Evolutionary conservation across 1,140 invertebrate genomes (phyloP), one percentile per base, ranked within the genome.

Genomic region (Drosophila persimilis): DNA sequence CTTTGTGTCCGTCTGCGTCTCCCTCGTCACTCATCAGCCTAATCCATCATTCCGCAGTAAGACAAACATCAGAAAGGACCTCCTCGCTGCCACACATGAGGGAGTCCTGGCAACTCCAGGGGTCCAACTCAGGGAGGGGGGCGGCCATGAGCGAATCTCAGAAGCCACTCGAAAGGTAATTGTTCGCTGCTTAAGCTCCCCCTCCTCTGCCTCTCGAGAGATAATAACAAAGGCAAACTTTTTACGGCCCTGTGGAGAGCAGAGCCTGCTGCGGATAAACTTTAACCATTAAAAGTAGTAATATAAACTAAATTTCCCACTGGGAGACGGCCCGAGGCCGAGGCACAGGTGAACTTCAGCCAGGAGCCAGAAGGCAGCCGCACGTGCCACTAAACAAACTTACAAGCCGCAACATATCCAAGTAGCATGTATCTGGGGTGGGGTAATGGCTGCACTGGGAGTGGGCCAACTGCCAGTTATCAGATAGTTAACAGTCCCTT

Each of bases 301-400:
- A 79, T 79, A 73, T 90, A 97, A 92, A 97, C 97, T 48, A 99
- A 99, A 94, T 98, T 99, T 85, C 98, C 98, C 31, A 95, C 58
- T 47, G 81, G 77, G 78, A 88, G 24, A 26, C 24, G 24, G 24
- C 6, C 24, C 4, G 24, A 20, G 20, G 58, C 46, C 20, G 20
- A 20, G 29, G 15, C 67, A 50, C 71, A 60, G 53, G 53, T 13
- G 59, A 47, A 8, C 7, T 1, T 9, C 29, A 31, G 29, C 13
- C 31, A 44, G 15, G 43, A 15, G 22, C 39, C 50, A 29, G n/a
- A n/a, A 26, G 58, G 15, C 55, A 43, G 45, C 47, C 46, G 24
- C 62, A 55, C 59, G 75, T 59, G 58, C 58, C 51, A 50, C 0
- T 17, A 24, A 53, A 11, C 39, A 60, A 71, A 83, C 61, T 74